These are phyloP conservation scores for Masticophis lateralis DNA, from an alignment of 2,797 vertebrate species.

Conservation along the genomic window DNA sequence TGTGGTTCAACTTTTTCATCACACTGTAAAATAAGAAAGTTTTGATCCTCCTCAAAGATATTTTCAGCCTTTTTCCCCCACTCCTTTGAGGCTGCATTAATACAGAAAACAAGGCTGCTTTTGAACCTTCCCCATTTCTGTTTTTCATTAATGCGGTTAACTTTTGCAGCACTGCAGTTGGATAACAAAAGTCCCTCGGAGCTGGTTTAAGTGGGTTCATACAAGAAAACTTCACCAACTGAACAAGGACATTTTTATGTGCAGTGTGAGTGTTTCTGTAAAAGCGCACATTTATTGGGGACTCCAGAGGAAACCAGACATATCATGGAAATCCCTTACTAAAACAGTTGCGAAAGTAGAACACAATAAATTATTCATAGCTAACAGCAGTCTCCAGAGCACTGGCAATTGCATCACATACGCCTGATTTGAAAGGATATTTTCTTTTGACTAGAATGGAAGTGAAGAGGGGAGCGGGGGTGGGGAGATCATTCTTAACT, in stretches of 20 bases:
- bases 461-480: not conserved
- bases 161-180: not conserved
- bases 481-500: not conserved
- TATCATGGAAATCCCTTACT: not conserved
- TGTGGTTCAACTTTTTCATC: not conserved
- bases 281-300: not conserved
- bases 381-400: not conserved
- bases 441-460: not conserved
- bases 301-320: not conserved
- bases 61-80: accelerated
- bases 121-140: not conserved
- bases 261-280: not conserved
- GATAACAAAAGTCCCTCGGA: not conserved
- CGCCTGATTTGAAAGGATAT: not conserved
- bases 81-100: not conserved
- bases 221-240: not conserved
- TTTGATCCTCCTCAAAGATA: not conserved
- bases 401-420: not conserved
- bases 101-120: not conserved
- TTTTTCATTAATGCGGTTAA: not conserved
- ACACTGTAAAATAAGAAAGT: not conserved
- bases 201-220: not conserved
- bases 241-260: not conserved
- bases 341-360: not conserved
- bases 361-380: not conserved